Base-by-base conservation (phyloP, 2,797 vertebrate species). In the Leucoraja ocellata region DNA sequence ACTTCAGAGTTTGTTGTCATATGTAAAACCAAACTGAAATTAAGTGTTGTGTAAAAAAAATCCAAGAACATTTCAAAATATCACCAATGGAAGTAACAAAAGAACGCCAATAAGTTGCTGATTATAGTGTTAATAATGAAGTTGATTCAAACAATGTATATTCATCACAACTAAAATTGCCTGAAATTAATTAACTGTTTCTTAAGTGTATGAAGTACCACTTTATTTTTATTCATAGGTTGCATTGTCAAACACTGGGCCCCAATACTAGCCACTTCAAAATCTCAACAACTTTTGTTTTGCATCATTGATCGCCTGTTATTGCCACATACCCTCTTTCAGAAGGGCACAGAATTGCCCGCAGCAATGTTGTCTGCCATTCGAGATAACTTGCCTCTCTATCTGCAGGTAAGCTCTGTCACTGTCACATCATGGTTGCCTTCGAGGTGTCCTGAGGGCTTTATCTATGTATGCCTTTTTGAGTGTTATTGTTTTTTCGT, bases 211-310 rank as follows among this genome's bases (percentile, higher is more conserved):
- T 93, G 25, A 74, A n/a, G 9, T 28, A 9, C 23, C 65, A 14
- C 32, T 93, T 79, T 32, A 8, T 39, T 93, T 46, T 61, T 65
- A 94, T 93, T 94, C 91, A 93, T 95, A 99, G 99, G 99, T 93
- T 97, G 96, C 95, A 95, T 99, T 94, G 98, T 99, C 94, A 99
- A 98, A 94, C 98, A 98, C 93, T 99, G 99, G 98, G 98, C 98
- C 95, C 96, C 96, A 18, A 98, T 99, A 94, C 96, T 99, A 96
- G 98, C 97, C 94, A 98, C 98, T 79, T 97, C 98, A 11, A 99
- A 98, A 97, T 98, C 98, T 0, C 98, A 99, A 94, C 98, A 98
- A 61, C 96, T 99, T 94, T 94, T 99, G 86, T 98, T 99, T 93
- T 97, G 98, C 94, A 98, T 99, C 39, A 97, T 99, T 94, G 98